Conservation (phyloP, 2,113 vertebrate genomes). For the Circaetus cinerascens region DNA sequence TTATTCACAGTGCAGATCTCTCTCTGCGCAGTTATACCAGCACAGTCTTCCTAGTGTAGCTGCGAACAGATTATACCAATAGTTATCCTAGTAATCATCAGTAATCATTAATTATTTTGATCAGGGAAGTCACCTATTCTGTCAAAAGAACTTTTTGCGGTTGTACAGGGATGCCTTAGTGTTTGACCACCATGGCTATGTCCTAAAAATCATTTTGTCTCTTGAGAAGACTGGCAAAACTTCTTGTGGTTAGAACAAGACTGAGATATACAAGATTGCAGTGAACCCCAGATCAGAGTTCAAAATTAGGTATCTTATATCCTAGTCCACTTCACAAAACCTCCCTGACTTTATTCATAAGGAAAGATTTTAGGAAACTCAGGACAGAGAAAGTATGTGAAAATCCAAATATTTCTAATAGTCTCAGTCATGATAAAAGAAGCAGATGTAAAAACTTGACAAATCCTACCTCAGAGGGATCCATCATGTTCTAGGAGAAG, state of each 20-base stretch:
- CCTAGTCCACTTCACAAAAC: not conserved
- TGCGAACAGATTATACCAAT: not conserved
- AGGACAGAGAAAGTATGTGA: not conserved
- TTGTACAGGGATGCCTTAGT: not conserved
- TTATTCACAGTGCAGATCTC: not conserved
- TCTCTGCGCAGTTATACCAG: not conserved
- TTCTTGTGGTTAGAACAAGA: not conserved
- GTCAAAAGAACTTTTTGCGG: not conserved
- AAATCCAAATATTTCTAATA: not conserved
- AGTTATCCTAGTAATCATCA: not conserved
- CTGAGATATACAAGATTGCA: not conserved
- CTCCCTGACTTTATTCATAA: not conserved
- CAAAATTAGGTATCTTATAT: not conserved
- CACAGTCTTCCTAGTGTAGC: not conserved
- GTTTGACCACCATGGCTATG: not conserved
- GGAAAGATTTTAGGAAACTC: not conserved
- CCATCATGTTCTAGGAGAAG: not conserved
- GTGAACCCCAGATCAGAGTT: not conserved
- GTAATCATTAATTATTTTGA: not conserved
- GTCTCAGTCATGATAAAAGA: not conserved
- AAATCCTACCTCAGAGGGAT: conserved; percentile 22
- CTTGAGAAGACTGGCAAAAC: not conserved
- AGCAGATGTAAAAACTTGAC: not conserved
- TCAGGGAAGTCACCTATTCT: not conserved
- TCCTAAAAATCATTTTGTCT: not conserved